Evolutionary conservation across 2,888 invertebrate genomes (phyloP).

Genomic region (Odontomyia ornata): DNA sequence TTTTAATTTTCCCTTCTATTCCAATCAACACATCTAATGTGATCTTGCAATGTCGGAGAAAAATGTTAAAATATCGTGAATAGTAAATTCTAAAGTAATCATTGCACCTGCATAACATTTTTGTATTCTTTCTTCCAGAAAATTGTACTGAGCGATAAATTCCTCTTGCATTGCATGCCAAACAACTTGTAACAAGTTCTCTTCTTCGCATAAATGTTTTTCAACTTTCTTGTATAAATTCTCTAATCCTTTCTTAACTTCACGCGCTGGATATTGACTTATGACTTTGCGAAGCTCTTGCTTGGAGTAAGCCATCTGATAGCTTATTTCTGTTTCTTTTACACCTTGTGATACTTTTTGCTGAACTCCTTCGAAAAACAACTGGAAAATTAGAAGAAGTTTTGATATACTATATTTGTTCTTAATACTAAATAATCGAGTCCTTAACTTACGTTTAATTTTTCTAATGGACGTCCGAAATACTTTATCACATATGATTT

Average conservation of each 20-base stretch:
- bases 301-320: constrained; percentile 96
- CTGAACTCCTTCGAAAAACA: constrained; percentile 97
- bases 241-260: constrained; percentile 93
- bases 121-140: constrained; percentile 90
- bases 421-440: constrained; percentile 13
- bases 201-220: constrained; percentile 95
- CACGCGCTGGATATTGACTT: constrained; percentile 90
- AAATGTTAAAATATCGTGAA: constrained; percentile 93
- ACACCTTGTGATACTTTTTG: constrained; percentile 92
- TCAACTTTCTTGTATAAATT: constrained; percentile 95
- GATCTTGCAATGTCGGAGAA: constrained; percentile 98
- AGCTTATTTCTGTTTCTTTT: constrained; percentile 96
- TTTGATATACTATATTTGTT: constrained; percentile 40
- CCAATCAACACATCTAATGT: constrained; percentile 70
- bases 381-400: constrained; percentile 66
- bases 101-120: constrained; percentile 96
- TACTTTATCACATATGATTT: constrained; percentile 92
- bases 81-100: constrained; percentile 92
- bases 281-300: constrained; percentile 95
- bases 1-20: no score
- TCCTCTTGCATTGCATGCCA: constrained; percentile 99
- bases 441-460: constrained; percentile 75
- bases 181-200: constrained; percentile 92
- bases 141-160: constrained; percentile 95
- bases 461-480: constrained; percentile 92